Evolutionary conservation across 2,797 vertebrate genomes (phyloP), one percentile per base, ranked within the genome.

Genomic region (Tarsius wallacei): DNA sequence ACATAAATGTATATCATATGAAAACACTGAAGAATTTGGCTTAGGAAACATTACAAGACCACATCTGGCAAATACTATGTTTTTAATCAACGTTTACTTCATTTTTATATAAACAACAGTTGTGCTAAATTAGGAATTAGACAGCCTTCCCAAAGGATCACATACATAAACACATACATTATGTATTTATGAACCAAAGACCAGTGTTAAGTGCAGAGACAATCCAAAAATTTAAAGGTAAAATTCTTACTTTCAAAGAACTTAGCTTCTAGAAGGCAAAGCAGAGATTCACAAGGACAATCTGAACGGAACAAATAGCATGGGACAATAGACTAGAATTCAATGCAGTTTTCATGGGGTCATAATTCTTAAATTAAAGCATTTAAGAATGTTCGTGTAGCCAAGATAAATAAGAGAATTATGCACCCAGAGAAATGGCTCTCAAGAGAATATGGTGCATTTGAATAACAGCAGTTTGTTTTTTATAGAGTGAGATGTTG

Each of bases 81-180:
- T 92, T 76, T 82, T 14, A 86, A 31, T 85, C 63, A 66, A 77
- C 78, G 3, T 64, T 92, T 66, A 13, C 31, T 74, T 96, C 55
- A 68, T 53, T 97, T 90, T 73, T 33, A 47, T 19, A 17, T 28
- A 42, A 42, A 87, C 0, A 70, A 42, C 76, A 70, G 53, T 84
- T 85, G 22, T 81, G n/a, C 80, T 96, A 49, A 74, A 21, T 87
- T 61, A 36, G 47, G 31, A 95, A 88, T 82, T 90, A 90, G 66
- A 81, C 1, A 53, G 2, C 15, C 1, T 28, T 57, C 71, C 59
- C 63, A 47, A 85, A 93, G 57, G 59, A 24, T 71, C 42, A 24
- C 21, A 61, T 12, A 63, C 16, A 57, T 83, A 7, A 93, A 22
- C 51, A 71, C 1, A 22, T 31, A 26, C 12, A 36, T 51, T 49